A percentile compares a stretch with the other conserved stretches of the same genome.
phyloP scores from a whole-genome alignment of 1,140 invertebrate genomes.

The Hycleus cichorii region DNA sequence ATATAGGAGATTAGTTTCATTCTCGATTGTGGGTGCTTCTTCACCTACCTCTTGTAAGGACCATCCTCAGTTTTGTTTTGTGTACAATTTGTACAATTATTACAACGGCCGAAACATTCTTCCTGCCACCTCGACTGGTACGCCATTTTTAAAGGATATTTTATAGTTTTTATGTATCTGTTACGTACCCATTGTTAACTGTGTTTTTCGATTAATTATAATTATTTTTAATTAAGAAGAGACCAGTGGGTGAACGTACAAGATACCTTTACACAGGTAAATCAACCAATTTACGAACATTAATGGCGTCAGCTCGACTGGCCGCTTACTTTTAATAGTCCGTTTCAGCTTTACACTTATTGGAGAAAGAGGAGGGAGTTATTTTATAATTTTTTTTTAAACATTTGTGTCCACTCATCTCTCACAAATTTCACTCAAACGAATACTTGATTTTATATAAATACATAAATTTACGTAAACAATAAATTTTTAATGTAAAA shows the following conservation, averaged over 20 bases:
- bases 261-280: too few species aligned
- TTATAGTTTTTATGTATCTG: too few species aligned
- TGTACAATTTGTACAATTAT: conserved; percentile 26
- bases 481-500: too few species aligned
- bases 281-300: too few species aligned
- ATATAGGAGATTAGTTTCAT: too few species aligned
- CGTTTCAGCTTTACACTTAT: conserved; percentile 2
- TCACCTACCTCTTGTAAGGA: conserved; percentile 28
- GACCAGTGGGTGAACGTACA: too few species aligned
- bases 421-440: not conserved
- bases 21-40: not conserved
- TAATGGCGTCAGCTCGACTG: conserved; percentile 8
- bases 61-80: conserved; percentile 7
- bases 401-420: not conserved
- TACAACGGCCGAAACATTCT: conserved; percentile 26
- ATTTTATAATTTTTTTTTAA: too few species aligned
- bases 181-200: too few species aligned
- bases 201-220: too few species aligned
- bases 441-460: too few species aligned
- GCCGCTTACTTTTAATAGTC: conserved; percentile 13
- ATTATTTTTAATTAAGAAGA: too few species aligned
- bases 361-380: not conserved
- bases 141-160: not conserved
- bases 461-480: too few species aligned
- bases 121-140: conserved; percentile 25